Evolutionary conservation across 2,113 vertebrate genomes (phyloP).

Genomic region (Lasiurus cinereus): DNA sequence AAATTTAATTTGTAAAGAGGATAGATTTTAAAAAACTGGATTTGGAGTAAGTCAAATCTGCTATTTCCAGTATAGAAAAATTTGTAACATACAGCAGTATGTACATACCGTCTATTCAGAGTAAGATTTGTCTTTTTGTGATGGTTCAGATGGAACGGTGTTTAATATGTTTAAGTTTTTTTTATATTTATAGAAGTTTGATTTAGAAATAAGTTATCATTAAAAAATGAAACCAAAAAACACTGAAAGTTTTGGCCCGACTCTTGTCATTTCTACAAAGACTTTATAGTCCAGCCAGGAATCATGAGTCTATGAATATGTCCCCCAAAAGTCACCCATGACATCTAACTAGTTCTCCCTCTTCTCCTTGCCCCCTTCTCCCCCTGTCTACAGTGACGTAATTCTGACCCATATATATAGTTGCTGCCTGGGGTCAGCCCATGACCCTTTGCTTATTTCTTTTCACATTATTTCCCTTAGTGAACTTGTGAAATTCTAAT

Average conservation of each 20-base stretch:
- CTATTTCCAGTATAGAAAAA: neutral
- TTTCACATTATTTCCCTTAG: neutral
- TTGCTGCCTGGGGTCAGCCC: neutral
- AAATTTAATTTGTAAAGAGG: conserved; percentile 12
- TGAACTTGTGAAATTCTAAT: neutral
- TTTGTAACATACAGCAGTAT: neutral
- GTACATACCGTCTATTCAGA: neutral
- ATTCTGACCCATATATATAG: neutral
- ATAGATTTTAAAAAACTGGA: neutral
- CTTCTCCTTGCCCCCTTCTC: neutral
- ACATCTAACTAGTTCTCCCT: neutral
- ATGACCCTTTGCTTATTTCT: neutral
- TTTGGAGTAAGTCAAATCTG: conserved; percentile 23
- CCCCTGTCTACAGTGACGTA: neutral
- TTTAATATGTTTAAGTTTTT: conserved; percentile 60
- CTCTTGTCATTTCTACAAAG: neutral
- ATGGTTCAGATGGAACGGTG: conserved; percentile 28
- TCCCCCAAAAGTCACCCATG: neutral
- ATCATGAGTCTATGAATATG: neutral
- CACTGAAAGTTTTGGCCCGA: neutral
- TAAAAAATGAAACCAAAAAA: conserved; percentile 11
- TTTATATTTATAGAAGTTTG: conserved; percentile 66
- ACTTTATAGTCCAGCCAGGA: neutral
- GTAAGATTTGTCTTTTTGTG: conserved; percentile 28
- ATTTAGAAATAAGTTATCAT: conserved; percentile 29